Conservation (phyloP, 2,888 invertebrate species). For the Ennomos erosarius region DNA sequence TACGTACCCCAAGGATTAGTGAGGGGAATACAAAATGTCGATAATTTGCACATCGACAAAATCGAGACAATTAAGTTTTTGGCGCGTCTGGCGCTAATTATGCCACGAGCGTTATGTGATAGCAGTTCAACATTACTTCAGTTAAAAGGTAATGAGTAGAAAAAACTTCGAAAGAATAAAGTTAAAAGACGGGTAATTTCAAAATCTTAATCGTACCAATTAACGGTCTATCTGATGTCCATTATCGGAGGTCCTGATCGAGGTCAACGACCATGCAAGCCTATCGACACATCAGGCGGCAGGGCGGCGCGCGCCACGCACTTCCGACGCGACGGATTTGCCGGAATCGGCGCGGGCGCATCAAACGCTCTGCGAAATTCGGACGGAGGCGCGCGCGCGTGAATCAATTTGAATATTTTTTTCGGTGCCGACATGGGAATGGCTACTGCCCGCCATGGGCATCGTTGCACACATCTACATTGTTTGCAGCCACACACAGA, state of each 20-base stretch:
- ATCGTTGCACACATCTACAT: constrained; percentile 49
- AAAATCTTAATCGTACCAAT: constrained; percentile 64
- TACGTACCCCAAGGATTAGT: constrained; percentile 78
- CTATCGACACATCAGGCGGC: constrained; percentile 78
- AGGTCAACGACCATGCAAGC: constrained; percentile 77
- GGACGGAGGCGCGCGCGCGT: constrained; percentile 80
- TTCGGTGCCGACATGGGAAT: constrained; percentile 79
- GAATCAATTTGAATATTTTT: constrained; percentile 84
- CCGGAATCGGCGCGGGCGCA: constrained; percentile 84
- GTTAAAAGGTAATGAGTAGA: background rate
- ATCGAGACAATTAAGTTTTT: constrained; percentile 39
- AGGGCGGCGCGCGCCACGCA: constrained; percentile 75
- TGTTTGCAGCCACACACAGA: constrained; percentile 40
- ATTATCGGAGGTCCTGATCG: constrained; percentile 75
- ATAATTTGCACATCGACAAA: constrained; percentile 62
- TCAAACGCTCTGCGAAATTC: constrained; percentile 83
- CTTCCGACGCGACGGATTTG: constrained; percentile 86
- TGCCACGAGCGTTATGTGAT: constrained; percentile 1
- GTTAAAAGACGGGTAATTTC: constrained; percentile 1
- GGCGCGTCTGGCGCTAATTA: constrained; percentile 20
- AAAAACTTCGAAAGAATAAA: constrained; percentile 7
- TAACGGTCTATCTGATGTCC: constrained; percentile 65
- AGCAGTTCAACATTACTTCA: background rate
- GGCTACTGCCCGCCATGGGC: constrained; percentile 56
- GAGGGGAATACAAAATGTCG: constrained; percentile 80